A percentile compares a stretch with the other conserved stretches of the same genome.
These are phyloP conservation scores for Sebastes nivosus DNA, from an alignment of 2,797 vertebrate genomes.

Conservation along the genomic window DNA sequence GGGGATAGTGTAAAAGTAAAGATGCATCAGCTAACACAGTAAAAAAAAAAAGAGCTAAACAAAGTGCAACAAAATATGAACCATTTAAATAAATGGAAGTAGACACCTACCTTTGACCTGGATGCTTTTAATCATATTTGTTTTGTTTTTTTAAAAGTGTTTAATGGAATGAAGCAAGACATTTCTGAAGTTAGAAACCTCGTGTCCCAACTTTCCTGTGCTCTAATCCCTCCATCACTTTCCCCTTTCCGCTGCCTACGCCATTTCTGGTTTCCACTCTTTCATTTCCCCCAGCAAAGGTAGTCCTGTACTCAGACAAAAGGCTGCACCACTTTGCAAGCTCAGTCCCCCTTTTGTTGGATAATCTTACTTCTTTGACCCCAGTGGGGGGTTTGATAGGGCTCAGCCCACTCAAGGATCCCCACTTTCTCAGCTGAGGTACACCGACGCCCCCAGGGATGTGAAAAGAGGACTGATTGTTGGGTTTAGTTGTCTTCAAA, in stretches of 20 bases:
- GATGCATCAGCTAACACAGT: too few relatives aligned
- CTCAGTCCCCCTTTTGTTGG: constrained; percentile 56
- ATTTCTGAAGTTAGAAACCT: too few relatives aligned
- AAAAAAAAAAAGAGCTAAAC: too few relatives aligned
- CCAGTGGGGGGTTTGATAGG: constrained; percentile 21
- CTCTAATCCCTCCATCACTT: neutral
- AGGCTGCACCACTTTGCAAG: constrained; percentile 35
- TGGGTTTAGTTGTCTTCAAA: neutral
- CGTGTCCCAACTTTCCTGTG: too few relatives aligned
- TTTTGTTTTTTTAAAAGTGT: too few relatives aligned
- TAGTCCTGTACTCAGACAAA: constrained; percentile 54
- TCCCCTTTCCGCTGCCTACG: neutral
- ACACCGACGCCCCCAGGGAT: constrained; percentile 1
- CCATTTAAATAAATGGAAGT: too few relatives aligned
- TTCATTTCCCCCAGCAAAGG: constrained; percentile 5
- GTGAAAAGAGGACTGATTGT: neutral
- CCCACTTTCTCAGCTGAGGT: constrained; percentile 28
- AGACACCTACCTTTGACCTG: too few relatives aligned
- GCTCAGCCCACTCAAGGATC: constrained; percentile 30
- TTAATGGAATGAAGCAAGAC: too few relatives aligned
- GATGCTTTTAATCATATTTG: too few relatives aligned
- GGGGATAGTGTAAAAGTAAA: too few relatives aligned
- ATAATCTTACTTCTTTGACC: constrained; percentile 48
- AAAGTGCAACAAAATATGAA: too few relatives aligned
- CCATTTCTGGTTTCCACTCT: neutral